Conservation (phyloP, 2,888 invertebrate genomes). For the Galerucella pusilla region DNA sequence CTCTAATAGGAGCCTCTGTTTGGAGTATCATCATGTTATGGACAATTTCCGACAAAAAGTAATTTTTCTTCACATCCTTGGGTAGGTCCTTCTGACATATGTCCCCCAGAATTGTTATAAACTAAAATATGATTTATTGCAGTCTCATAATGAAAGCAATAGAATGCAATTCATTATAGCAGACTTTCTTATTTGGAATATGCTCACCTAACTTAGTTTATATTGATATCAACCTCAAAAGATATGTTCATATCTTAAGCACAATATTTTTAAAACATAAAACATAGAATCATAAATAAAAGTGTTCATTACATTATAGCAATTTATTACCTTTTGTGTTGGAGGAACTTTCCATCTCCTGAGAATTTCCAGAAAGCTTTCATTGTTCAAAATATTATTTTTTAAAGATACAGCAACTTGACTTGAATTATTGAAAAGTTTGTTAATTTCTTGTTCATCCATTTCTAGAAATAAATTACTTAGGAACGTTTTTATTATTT, state of each 20-base stretch:
- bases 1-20: slow-evolving; percentile 39
- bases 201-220: no score
- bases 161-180: background rate
- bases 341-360: slow-evolving; percentile 24
- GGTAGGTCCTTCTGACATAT: slow-evolving; percentile 38
- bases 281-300: background rate
- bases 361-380: slow-evolving; percentile 21
- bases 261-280: background rate
- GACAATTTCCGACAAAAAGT: slow-evolving; percentile 44
- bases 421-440: slow-evolving; percentile 13
- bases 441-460: slow-evolving; percentile 21
- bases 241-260: background rate
- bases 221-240: no score
- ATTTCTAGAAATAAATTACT: slow-evolving; percentile 15
- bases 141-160: background rate
- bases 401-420: slow-evolving; percentile 7
- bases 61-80: slow-evolving; percentile 37
- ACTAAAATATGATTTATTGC: slow-evolving; percentile 35
- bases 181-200: background rate
- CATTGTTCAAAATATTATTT: slow-evolving; percentile 14
- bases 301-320: background rate
- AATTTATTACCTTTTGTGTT: slow-evolving; percentile 14
- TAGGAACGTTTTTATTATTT: background rate
- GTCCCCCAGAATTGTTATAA: slow-evolving; percentile 41
- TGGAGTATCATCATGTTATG: slow-evolving; percentile 45